Conservation (phyloP, 2,888 invertebrate species). For the Acleris sparsana region DNA sequence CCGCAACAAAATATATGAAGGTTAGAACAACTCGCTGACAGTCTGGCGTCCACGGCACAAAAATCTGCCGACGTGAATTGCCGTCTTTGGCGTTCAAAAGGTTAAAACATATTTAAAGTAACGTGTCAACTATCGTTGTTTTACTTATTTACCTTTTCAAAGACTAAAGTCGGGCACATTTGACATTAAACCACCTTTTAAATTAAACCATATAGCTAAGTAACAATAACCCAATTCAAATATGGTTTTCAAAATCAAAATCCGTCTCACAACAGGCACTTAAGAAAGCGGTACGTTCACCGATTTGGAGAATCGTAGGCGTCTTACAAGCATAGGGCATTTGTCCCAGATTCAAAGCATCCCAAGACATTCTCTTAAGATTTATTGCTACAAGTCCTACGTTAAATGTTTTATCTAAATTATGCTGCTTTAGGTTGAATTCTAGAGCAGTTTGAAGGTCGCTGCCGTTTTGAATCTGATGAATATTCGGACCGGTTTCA, state of each 20-base stretch:
- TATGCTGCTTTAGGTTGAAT: constrained; percentile 8
- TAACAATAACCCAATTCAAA: neutral
- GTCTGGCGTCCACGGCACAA: too few relatives aligned
- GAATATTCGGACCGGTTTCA: constrained; percentile 17
- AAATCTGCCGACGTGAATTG: too few relatives aligned
- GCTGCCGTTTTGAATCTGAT: constrained; percentile 16
- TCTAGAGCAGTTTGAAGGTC: constrained; percentile 27
- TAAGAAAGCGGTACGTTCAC: constrained; percentile 10
- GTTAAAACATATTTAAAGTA: too few relatives aligned
- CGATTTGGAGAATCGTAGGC: constrained; percentile 11
- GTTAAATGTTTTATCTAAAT: neutral
- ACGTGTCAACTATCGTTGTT: too few relatives aligned
- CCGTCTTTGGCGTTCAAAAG: too few relatives aligned
- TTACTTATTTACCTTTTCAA: too few relatives aligned
- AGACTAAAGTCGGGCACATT: too few relatives aligned
- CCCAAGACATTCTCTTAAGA: constrained; percentile 12
- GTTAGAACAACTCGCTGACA: too few relatives aligned
- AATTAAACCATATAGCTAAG: neutral
- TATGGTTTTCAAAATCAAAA: neutral
- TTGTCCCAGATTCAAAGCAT: constrained; percentile 5
- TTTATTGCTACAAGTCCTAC: neutral
- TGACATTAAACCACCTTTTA: too few relatives aligned
- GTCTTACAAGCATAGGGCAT: constrained; percentile 13
- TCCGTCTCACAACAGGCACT: neutral
- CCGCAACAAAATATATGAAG: too few relatives aligned